Conservation (phyloP, 30 jellyfish, hydroid and myxozoan species). For the Hydra vulgaris region DNA sequence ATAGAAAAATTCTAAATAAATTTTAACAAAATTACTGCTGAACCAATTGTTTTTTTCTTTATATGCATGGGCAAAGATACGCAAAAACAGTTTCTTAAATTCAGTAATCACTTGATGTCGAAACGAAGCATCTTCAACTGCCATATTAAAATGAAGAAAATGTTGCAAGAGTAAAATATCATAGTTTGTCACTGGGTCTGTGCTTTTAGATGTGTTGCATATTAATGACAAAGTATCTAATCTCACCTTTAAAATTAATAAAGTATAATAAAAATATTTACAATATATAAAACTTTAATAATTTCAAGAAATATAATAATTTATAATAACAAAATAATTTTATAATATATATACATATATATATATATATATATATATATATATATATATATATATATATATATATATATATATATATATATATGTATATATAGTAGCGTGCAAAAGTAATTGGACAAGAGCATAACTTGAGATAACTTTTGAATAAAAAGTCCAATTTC, state of each 20-base stretch:
- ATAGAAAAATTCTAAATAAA: slow-evolving; percentile 28
- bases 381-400: too few species aligned
- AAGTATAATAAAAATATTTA: too few species aligned
- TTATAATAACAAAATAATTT: too few species aligned
- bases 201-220: slow-evolving; percentile 62
- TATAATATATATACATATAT: too few species aligned
- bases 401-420: too few species aligned
- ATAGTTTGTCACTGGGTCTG: slow-evolving; percentile 40
- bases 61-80: slow-evolving; percentile 32
- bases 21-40: not conserved
- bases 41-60: not conserved
- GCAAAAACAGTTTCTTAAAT: slow-evolving; percentile 38
- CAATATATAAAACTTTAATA: too few species aligned
- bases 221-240: slow-evolving; percentile 52
- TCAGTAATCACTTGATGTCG: slow-evolving; percentile 46
- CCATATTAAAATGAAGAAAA: slow-evolving; percentile 56
- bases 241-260: slow-evolving; percentile 71
- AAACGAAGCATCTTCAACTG: slow-evolving; percentile 58
- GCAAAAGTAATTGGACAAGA: too few species aligned
- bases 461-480: too few species aligned
- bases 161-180: slow-evolving; percentile 47
- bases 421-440: too few species aligned
- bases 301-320: too few species aligned
- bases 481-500: too few species aligned
- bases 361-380: too few species aligned